Conservation (phyloP, 2,113 vertebrate genomes). For the Hemichromis elongatus region DNA sequence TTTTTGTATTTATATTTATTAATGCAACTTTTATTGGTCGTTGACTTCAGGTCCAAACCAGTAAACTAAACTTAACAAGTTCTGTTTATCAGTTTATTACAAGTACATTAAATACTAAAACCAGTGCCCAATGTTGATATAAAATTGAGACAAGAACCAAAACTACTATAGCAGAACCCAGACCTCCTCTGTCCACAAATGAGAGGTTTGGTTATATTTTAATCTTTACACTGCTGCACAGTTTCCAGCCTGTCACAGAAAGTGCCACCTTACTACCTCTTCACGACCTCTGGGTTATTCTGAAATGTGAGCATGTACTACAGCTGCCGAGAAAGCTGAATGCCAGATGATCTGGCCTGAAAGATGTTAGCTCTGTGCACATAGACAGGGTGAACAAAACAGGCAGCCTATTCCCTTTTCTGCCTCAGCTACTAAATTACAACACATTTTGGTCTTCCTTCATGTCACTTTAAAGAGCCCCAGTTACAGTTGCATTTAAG, state of each 20-base stretch:
- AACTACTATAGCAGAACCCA: not conserved
- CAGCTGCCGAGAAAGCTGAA: conserved; percentile 18
- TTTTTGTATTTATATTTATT: not conserved
- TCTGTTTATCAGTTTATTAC: not conserved
- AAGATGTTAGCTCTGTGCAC: not conserved
- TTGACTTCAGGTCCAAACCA: not conserved
- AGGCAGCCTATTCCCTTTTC: not conserved
- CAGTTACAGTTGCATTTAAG: not conserved
- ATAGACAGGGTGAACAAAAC: not conserved
- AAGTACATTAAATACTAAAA: not conserved
- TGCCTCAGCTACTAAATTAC: not conserved
- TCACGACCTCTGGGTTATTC: not conserved
- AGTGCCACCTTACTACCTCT: not conserved
- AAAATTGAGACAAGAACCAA: not conserved
- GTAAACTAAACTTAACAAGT: not conserved
- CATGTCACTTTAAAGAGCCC: not conserved
- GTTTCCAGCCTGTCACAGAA: not conserved
- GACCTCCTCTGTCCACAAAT: not conserved
- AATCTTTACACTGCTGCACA: not conserved
- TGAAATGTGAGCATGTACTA: conserved; percentile 35
- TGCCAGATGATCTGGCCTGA: not conserved
- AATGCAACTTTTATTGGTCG: not conserved
- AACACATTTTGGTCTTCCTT: not conserved
- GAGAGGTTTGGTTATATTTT: not conserved
- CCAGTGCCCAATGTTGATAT: not conserved